Evolutionary conservation across 2,113 vertebrate species (phyloP).

Genomic region (Blennius ocellaris): DNA sequence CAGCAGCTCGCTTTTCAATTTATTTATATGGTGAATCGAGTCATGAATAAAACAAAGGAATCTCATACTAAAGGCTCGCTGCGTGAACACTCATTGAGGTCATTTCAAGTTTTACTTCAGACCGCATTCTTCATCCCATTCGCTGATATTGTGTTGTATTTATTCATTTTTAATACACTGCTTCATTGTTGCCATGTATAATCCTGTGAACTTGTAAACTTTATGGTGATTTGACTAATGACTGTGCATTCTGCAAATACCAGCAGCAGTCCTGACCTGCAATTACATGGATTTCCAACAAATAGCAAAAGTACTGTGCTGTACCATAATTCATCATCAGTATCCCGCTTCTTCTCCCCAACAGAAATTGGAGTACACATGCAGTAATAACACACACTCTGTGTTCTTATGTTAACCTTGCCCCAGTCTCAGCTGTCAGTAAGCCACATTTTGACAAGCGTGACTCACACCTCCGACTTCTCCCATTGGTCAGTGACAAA

Average conservation of each 20-base stretch:
- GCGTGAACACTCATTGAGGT: slow-evolving; percentile 9
- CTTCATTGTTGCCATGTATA: slow-evolving; percentile 1
- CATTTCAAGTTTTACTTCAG: slow-evolving; percentile 26
- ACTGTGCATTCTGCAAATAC: slow-evolving; percentile 18
- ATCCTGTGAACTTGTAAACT: slow-evolving; percentile 33
- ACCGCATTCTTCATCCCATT: slow-evolving; percentile 9
- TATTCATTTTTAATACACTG: slow-evolving; percentile 30
- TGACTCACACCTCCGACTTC: slow-evolving; percentile 57
- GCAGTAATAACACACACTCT: slow-evolving; percentile 5
- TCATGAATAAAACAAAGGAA: slow-evolving; percentile 26
- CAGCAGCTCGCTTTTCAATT: slow-evolving; percentile 26
- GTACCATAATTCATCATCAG: slow-evolving; percentile 18
- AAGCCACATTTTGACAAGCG: slow-evolving; percentile 54
- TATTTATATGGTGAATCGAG: slow-evolving; percentile 43
- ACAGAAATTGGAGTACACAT: neutral
- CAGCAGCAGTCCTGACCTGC: slow-evolving; percentile 5
- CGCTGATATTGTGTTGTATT: slow-evolving; percentile 17
- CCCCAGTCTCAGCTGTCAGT: slow-evolving; percentile 69
- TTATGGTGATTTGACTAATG: slow-evolving; percentile 37
- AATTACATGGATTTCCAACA: slow-evolving; percentile 28
- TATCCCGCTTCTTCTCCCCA: neutral
- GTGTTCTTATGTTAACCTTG: slow-evolving; percentile 64
- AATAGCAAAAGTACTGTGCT: slow-evolving; percentile 8
- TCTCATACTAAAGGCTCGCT: slow-evolving; percentile 21
- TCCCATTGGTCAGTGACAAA: slow-evolving; percentile 54